These are phyloP conservation scores for Bombus balteatus DNA, from an alignment of 1,140 invertebrate species.

Conservation along the genomic window DNA sequence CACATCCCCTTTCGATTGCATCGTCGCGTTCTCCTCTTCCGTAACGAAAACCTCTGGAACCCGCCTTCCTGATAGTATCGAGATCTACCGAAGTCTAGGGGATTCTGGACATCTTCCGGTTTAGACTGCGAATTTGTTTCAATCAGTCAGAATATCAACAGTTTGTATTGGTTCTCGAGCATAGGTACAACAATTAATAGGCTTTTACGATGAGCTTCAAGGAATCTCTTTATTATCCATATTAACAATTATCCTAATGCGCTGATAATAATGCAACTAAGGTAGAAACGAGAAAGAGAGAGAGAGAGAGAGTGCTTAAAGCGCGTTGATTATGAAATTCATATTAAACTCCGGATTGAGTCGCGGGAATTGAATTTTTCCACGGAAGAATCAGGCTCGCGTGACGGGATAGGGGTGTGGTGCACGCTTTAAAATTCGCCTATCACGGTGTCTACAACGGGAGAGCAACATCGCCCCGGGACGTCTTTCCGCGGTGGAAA, in stretches of 20 bases:
- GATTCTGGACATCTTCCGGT: too few species aligned
- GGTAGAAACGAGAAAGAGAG: background rate
- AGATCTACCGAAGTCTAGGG: too few species aligned
- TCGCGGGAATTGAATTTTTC: slow-evolving; percentile 18
- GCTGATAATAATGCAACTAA: too few species aligned
- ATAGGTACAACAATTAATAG: too few species aligned
- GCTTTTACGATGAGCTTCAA: too few species aligned
- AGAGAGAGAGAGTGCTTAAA: background rate
- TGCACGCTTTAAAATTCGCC: slow-evolving; percentile 29
- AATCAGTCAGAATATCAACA: background rate
- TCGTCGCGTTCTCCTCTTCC: slow-evolving; percentile 48
- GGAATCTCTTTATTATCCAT: too few species aligned
- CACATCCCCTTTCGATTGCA: slow-evolving; percentile 54
- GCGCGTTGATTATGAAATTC: slow-evolving; percentile 30
- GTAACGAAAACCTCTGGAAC: slow-evolving; percentile 67
- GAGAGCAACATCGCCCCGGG: slow-evolving; percentile 20
- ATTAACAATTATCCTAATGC: too few species aligned
- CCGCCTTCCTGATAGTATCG: slow-evolving; percentile 52
- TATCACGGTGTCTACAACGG: slow-evolving; percentile 30
- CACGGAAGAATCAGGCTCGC: background rate
- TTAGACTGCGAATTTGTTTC: background rate
- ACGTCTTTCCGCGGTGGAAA: slow-evolving; percentile 32
- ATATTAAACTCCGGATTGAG: slow-evolving; percentile 27
- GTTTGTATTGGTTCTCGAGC: too few species aligned
- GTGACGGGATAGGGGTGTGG: background rate